These are phyloP conservation scores for Rosalia funebris DNA, from an alignment of 2,888 invertebrate species.

Conservation along the genomic window DNA sequence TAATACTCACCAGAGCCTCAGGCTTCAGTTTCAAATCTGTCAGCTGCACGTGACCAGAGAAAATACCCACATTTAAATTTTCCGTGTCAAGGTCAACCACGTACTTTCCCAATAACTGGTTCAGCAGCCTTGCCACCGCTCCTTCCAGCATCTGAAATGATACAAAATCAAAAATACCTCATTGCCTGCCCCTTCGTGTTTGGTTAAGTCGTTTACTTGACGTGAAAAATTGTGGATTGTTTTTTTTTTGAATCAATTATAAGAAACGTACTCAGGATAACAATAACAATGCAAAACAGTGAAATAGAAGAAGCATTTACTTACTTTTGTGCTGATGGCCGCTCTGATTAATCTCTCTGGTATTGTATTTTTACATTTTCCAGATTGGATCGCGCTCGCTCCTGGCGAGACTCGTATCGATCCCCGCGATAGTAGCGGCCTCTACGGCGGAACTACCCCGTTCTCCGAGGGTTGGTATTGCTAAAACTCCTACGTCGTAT, in stretches of 20 bases:
- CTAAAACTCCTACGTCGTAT: constrained; percentile 38
- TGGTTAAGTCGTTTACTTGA: too few relatives aligned
- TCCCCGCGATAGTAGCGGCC: constrained; percentile 38
- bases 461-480: constrained; percentile 44
- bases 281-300: not conserved
- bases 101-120: constrained; percentile 83
- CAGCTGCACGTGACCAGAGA: constrained; percentile 82
- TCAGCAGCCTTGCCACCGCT: constrained; percentile 80
- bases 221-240: too few relatives aligned
- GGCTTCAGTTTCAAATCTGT: constrained; percentile 81
- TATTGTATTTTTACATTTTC: constrained; percentile 15
- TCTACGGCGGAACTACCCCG: constrained; percentile 26
- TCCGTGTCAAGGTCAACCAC: constrained; percentile 85
- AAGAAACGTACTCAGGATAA: not conserved
- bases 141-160: constrained; percentile 76
- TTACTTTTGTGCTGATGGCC: not conserved
- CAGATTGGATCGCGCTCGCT: not conserved
- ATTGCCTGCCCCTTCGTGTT: not conserved
- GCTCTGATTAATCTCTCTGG: not conserved
- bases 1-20: constrained; percentile 80
- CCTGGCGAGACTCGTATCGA: constrained; percentile 39
- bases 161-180: too few relatives aligned
- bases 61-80: constrained; percentile 84
- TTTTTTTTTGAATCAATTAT: too few relatives aligned
- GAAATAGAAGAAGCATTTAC: not conserved